phyloP scores from a whole-genome alignment of 2,113 vertebrate species.

The Dromas ardeola region DNA sequence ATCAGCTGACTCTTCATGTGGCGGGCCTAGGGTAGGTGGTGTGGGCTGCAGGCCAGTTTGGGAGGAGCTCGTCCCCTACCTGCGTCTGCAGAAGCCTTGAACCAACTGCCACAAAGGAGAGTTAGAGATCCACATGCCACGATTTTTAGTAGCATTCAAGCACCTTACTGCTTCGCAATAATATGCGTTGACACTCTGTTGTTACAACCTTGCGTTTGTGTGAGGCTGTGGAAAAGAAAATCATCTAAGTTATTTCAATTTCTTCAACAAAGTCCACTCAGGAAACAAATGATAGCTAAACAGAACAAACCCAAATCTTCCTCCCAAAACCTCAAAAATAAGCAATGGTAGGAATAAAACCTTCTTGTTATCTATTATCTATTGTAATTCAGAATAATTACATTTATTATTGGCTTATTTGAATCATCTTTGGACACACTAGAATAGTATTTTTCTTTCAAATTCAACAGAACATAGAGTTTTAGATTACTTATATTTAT shows the following conservation, averaged over 20 bases:
- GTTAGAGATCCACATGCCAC: background rate
- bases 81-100: background rate
- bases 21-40: no score
- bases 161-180: background rate
- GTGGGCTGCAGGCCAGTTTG: no score
- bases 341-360: background rate
- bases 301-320: background rate
- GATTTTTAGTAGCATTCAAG: background rate
- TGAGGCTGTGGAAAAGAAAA: background rate
- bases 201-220: background rate
- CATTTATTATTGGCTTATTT: background rate
- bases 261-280: background rate
- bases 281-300: background rate
- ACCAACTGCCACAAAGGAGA: background rate
- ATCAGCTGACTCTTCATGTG: background rate
- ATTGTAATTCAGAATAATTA: background rate
- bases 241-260: background rate
- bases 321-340: background rate
- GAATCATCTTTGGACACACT: background rate
- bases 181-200: rapidly evolving
- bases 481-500: constrained; percentile 6
- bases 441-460: background rate
- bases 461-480: background rate
- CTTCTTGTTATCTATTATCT: background rate
- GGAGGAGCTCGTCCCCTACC: background rate